Evolutionary conservation across 2,888 invertebrate species (phyloP).

Genomic region (Gisinianus flammeolus): DNA sequence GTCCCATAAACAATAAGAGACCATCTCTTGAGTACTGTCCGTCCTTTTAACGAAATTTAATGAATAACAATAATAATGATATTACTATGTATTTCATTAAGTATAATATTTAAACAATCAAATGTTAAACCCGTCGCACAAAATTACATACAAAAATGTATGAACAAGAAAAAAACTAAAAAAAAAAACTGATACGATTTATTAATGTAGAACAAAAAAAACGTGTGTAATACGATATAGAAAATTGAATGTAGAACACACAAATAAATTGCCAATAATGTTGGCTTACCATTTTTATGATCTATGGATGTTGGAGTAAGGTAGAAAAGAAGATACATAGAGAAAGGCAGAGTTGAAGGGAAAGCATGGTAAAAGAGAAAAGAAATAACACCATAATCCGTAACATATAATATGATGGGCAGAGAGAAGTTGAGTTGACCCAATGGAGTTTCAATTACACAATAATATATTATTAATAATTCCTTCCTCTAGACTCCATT

Average conservation of each 20-base stretch:
- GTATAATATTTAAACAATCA: not conserved
- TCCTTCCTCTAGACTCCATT: no score
- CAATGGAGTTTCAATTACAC: not conserved
- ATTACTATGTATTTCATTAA: not conserved
- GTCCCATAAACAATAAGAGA: slow-evolving; percentile 92
- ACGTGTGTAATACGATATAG: not conserved
- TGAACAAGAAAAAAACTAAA: not conserved
- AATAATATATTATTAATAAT: not conserved
- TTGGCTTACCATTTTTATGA: slow-evolving; percentile 54
- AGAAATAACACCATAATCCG: slow-evolving; percentile 10
- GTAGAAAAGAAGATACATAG: slow-evolving; percentile 18
- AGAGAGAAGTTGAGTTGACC: not conserved
- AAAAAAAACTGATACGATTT: not conserved
- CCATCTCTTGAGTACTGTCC: slow-evolving; percentile 91
- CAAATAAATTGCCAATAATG: slow-evolving; percentile 21
- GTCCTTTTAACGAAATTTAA: slow-evolving; percentile 67
- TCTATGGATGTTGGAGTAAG: slow-evolving; percentile 39
- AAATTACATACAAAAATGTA: not conserved
- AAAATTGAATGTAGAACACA: not conserved
- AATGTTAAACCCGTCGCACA: not conserved
- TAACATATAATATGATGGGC: slow-evolving; percentile 13
- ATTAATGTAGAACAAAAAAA: not conserved
- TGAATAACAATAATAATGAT: not conserved
- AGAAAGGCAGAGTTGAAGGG: slow-evolving; percentile 22
- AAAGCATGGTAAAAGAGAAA: slow-evolving; percentile 17